Conservation (phyloP, 1,140 invertebrate genomes). For the Camponotus pennsylvanicus region DNA sequence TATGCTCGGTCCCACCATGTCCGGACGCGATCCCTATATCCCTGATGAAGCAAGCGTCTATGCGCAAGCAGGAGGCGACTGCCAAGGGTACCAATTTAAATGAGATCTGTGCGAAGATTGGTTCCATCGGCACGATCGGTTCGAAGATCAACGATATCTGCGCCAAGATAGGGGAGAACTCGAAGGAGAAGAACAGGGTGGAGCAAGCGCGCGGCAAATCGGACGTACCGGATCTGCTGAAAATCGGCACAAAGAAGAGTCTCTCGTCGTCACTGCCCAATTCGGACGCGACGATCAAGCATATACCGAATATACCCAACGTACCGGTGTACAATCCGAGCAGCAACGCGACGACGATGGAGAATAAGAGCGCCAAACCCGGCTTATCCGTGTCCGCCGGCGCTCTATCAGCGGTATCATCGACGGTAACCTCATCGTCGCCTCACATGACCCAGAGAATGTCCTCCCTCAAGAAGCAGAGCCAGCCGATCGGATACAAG, state of each 20-base stretch:
- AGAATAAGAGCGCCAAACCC: conserved; percentile 42
- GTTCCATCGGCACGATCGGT: conserved; percentile 71
- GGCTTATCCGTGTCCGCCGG: neutral
- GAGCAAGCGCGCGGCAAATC: conserved; percentile 77
- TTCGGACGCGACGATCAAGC: conserved; percentile 68
- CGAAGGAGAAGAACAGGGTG: conserved; percentile 83
- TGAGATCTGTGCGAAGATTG: conserved; percentile 82
- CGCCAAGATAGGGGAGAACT: conserved; percentile 84
- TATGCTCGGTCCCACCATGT: conserved; percentile 81
- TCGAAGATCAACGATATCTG: conserved; percentile 85
- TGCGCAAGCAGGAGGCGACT: conserved; percentile 81
- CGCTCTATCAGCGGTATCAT: conserved; percentile 17
- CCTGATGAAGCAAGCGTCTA: conserved; percentile 79
- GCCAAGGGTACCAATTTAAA: conserved; percentile 81
- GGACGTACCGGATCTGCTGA: conserved; percentile 83
- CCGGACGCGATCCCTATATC: conserved; percentile 84
- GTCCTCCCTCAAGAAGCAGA: conserved; percentile 75
- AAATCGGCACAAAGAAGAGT: conserved; percentile 81
- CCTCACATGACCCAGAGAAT: conserved; percentile 69
- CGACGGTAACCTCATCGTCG: conserved; percentile 33
- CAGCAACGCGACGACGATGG: conserved; percentile 45
- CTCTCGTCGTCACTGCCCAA: conserved; percentile 1
- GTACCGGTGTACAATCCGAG: conserved; percentile 83
- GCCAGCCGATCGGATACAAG: conserved; percentile 86
- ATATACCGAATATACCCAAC: conserved; percentile 82